Base-by-base conservation (phyloP, 2,797 vertebrate genomes). In the Dallia pectoralis region DNA sequence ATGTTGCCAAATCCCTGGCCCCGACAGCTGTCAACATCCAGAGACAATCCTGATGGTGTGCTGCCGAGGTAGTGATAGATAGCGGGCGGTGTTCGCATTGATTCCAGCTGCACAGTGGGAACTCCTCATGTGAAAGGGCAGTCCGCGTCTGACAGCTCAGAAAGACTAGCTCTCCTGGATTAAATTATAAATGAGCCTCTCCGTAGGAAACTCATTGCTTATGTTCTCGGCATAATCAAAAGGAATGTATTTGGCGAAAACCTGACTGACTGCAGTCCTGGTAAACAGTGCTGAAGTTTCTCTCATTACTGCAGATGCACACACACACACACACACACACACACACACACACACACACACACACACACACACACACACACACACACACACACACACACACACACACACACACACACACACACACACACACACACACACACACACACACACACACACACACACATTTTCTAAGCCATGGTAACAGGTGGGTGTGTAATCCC, bases 171-270 rank as follows among this genome's bases (percentile, higher is more conserved):
- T 81, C 84, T 87, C 79, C 77, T 81, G 80, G 83, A 84, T 90
- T 91, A 88, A 93, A 93, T 93, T 90, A 93, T 92, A 91, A 88
- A 93, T 91, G 90, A 92, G 85, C 77, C 82, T 11, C 88, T 87
- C 87, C 81, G 84, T 89, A 82, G 88, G 88, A 87, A 88, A 85
- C 77, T 51, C 75, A 78, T 81, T 80, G 79, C 82, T 88, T 79
- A 82, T 81, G 82, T 71, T 74, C 67, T 74, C 67, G 7, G 61
- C 19, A 85, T 86, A 82, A 83, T 88, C 82, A 80, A 70, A 80
- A 67, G 66, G 73, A 80, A 77, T 87, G 69, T 81, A 76, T 74
- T 84, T 82, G 32, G 12, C 68, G 3, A 33, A 63, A 63, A 27
- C 40, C 40, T 44, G 53, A 59, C 53, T 59, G 61, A 63, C 61